Evolutionary conservation across 2,797 vertebrate species (phyloP), one percentile per base, ranked within the genome.

Genomic region (Silurus lanzhouensis): DNA sequence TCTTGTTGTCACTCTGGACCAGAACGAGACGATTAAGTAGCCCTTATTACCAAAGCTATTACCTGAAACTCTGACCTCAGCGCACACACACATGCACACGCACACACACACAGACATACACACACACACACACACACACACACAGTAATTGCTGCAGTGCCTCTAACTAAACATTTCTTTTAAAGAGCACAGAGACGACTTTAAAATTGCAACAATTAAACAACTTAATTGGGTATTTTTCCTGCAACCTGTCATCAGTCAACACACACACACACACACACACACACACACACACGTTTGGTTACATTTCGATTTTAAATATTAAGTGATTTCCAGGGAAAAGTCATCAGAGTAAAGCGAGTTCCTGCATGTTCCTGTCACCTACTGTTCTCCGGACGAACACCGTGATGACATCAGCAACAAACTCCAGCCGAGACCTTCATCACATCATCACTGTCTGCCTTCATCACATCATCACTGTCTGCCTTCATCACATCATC

Each of bases 1-100:
- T 90, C 89, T 89, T 61, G 82, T 85, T 91, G 90, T 88, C 89
- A 90, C 81, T 78, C 77, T 80, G 31, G 13, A 89, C 83, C 88
- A 88, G 72, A 81, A 82, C 67, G 46, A 68, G 70, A 79, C 89
- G 75, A 88, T 91, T 89, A 91, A 91, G 87, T 82, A 89, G 76
- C 64, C 84, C 66, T 82, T 80, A 91, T 90, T 90, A 91, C 83
- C 57, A 48, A 85, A 83, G 70, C 84, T 82, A 89, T 91, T 88
- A 90, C 88, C 84, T 88, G 81, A 60, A 77, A 90, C 84, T 58
- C 13, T 89, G 84, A 86, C 86, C 85, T 82, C 74, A 31, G 31
- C 31, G 2, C 31, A 3, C 31, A 31, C 31, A 31, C 31, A 31
- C 31, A 31, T 31, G 2, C 31, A 31, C 31, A 31, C 31, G 1